A percentile compares a stretch with the other conserved stretches of the same genome.
phyloP scores from a whole-genome alignment of 2,888 invertebrate species.

The Punctoribates punctum region DNA sequence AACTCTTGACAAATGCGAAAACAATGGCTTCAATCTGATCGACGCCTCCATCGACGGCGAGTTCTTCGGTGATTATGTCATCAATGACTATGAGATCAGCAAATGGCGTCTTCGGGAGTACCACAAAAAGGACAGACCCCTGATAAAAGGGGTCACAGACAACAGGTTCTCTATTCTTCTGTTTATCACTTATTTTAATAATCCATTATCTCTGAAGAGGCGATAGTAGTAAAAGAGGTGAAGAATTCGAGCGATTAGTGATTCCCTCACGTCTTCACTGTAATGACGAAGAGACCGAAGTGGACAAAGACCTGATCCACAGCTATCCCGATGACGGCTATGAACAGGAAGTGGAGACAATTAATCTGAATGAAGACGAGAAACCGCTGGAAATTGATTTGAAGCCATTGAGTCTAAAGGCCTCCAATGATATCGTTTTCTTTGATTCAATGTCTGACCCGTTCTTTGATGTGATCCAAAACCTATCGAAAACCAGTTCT shows the following conservation, averaged over 20 bases:
- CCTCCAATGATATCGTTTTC: background rate
- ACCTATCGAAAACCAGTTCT: background rate
- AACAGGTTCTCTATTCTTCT: background rate
- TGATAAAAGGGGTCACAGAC: background rate
- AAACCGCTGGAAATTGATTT: background rate
- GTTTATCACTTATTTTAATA: background rate
- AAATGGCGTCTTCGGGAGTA: background rate
- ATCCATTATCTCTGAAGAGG: background rate
- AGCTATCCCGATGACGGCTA: no score
- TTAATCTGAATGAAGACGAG: constrained; percentile 30
- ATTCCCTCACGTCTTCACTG: background rate
- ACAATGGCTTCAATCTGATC: background rate
- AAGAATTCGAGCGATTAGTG: background rate
- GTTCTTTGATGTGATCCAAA: background rate
- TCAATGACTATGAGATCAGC: background rate
- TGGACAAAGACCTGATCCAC: background rate
- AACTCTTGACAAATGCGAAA: background rate
- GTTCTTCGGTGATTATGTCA: constrained; percentile 9
- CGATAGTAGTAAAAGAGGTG: no score
- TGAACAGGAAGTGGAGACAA: background rate
- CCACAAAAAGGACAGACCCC: no score
- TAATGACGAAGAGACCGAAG: background rate
- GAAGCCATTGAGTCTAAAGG: background rate
- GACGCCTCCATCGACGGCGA: background rate
- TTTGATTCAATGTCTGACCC: background rate